A percentile compares a stretch with the other conserved stretches of the same genome.
These are phyloP conservation scores for Metopolophium dirhodum DNA, from an alignment of 1,140 invertebrate species.

Conservation along the genomic window DNA sequence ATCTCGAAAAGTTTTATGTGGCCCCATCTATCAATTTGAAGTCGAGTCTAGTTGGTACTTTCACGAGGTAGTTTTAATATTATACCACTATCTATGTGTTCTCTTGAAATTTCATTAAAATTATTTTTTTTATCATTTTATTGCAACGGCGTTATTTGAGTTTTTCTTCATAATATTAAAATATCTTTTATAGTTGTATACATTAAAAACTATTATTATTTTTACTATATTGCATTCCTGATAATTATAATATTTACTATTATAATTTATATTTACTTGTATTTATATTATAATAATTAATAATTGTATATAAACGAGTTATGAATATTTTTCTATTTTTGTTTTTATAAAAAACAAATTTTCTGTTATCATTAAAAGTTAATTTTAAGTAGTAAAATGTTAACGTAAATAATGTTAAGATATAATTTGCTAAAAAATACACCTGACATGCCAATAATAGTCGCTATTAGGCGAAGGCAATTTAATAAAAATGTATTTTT, in stretches of 20 bases:
- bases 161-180: not conserved
- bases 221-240: not conserved
- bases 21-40: not conserved
- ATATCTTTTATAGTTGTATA: not conserved
- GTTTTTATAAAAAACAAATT: no score
- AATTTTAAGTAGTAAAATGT: not conserved
- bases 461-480: not conserved
- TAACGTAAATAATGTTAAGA: not conserved
- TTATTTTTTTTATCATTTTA: no score
- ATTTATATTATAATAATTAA: not conserved
- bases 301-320: not conserved
- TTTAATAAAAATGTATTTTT: not conserved
- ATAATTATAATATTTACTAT: not conserved
- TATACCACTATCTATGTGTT: not conserved
- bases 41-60: not conserved
- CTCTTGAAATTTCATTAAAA: not conserved
- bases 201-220: not conserved
- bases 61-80: not conserved
- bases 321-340: not conserved
- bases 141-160: not conserved
- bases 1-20: not conserved
- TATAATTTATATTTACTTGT: not conserved
- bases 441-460: not conserved
- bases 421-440: not conserved
- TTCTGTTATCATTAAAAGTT: no score